Evolutionary conservation across 1,140 invertebrate species (phyloP), one percentile per base, ranked within the genome.

Genomic region (Geopemphigus sp.): DNA sequence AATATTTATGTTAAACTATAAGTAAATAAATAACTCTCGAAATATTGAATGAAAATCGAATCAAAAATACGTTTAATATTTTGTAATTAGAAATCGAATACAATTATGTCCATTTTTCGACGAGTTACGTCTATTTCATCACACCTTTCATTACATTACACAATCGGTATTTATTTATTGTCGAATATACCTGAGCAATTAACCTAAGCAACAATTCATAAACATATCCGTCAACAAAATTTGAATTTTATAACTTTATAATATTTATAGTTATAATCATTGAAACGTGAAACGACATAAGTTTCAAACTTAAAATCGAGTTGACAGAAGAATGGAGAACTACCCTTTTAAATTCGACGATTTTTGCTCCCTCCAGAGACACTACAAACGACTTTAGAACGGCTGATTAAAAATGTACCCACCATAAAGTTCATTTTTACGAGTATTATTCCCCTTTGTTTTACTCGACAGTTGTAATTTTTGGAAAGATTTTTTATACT

Each of bases 381-480:
- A 76, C 72, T 29, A 76, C 19, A 22, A 76, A 76, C 72, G 72
- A 76, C 54, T 24, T 45, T 24, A 54, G 12, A n/a, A 59, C 72
- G 72, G 12, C 72, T 76, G 72, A 76, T 76, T 76, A 76, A 76
- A 76, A 76, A 76, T 76, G 72, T 76, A 76, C 72, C 72, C 54
- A 22, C 26, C 32, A 15, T 76, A 57, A 76, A 76, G 54, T 76
- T 59, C n/a, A 17, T 76, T 76, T 74, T 76, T 76, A 76, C 54
- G 72, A 76, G 72, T 59, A 15, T 59, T 39, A 39, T 57, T 76
- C 72, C 56, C 56, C 19, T 54, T 70, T 53, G 14, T 54, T 0
- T 72, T n/a, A 15, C 50, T 29, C 50, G 19, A 72, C 68, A 54
- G 54, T 72, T 29, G 47, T 72, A 53, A 72, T 72, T 72, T 54